These are phyloP conservation scores for Triplophysa bombifrons DNA, from an alignment of 2,797 vertebrate species.

Conservation along the genomic window DNA sequence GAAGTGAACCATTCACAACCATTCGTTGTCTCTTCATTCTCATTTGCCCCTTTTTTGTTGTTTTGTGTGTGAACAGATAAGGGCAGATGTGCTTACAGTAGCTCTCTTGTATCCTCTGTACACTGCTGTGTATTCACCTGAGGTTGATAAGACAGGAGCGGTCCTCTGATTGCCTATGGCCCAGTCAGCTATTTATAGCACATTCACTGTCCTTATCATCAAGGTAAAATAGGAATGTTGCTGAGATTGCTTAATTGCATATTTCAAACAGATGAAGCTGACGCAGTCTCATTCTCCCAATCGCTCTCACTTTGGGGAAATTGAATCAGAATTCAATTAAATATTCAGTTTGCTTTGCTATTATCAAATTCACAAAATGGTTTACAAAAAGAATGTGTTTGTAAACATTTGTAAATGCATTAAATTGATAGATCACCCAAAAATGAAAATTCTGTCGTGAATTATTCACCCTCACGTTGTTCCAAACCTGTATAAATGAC, in stretches of 20 bases:
- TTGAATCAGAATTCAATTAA: constrained; percentile 18
- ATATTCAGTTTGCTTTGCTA: constrained; percentile 37
- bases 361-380: constrained; percentile 1
- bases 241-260: constrained; percentile 15
- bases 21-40: neutral
- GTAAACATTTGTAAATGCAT: too few species aligned
- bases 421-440: too few species aligned
- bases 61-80: neutral
- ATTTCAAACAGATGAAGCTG: constrained; percentile 27
- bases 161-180: constrained; percentile 17
- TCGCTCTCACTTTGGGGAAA: constrained; percentile 15
- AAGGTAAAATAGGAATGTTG: constrained; percentile 31
- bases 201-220: constrained; percentile 29
- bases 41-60: neutral
- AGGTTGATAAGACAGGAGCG: constrained; percentile 41
- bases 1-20: constrained; percentile 1
- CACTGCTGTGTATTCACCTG: constrained; percentile 36
- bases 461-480: too few species aligned
- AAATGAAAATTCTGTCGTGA: too few species aligned
- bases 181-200: constrained; percentile 35
- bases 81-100: constrained; percentile 14
- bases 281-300: constrained; percentile 11
- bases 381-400: too few species aligned
- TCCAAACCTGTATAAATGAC: too few species aligned
- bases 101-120: constrained; percentile 6